Evolutionary conservation across 37 sponge, comb jelly and placozoan genomes (phyloP), one percentile per base, ranked within the genome.

Genomic region (Petrosia ficiformis): DNA sequence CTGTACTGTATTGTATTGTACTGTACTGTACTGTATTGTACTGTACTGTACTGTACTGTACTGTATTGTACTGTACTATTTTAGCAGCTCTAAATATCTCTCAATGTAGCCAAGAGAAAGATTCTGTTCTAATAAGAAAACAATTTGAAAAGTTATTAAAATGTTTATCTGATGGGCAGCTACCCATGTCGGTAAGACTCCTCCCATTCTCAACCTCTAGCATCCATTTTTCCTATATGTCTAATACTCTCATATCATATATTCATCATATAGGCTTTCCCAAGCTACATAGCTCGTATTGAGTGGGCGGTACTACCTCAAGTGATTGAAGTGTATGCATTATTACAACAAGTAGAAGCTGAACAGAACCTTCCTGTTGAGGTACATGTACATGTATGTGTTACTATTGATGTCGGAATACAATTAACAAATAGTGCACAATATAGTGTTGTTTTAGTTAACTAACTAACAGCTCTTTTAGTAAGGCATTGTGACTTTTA

Each of bases 291-390:
- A 19, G 67, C 38, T 48, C 67, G 71, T 36, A 70, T 82, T 34
- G 71, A 91, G 65, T 91, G 92, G 92, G 84, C 79, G 19, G 79
- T 24, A 34, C 43, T 85, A 68, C 19, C 29, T 29, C 73, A 78
- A 65, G 72, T 39, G 25, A 72, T 86, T 2, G 92, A 86, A 66
- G 82, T 81, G 25, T 87, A 80, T 65, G 58, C 78, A 2, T 71
- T 86, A 1, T 43, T 85, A 31, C 75, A 78, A 31, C 67, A 75
- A 67, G 44, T 65, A 10, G 74, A 73, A 28, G 36, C 65, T 0
- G 74, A 70, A 58, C 37, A 86, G 37, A 39, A 28, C 0, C 78
- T 81, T 44, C 75, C 80, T 11, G 78, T 87, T 4, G 82, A 83
- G 80, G 90, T 89, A 56, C 1, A 14, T 48, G 54, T 48, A 14